Conservation (phyloP, 2,113 vertebrate genomes). For the Salvator merianae region DNA sequence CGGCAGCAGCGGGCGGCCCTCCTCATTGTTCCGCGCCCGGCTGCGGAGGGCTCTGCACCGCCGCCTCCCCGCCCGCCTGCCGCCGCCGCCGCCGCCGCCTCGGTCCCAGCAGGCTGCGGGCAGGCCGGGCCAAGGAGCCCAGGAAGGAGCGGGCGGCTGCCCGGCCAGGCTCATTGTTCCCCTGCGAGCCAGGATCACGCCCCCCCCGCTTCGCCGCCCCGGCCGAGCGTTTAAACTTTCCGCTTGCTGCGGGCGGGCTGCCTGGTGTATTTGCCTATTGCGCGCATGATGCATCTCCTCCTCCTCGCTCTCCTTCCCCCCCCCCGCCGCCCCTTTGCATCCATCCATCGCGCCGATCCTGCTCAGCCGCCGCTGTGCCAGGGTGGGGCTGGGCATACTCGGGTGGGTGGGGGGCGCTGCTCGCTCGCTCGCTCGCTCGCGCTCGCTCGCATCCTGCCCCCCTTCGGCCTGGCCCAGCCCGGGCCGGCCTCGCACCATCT, state of each 20-base stretch:
- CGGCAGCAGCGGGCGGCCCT: neutral
- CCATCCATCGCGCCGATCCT: neutral
- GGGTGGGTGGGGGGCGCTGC: neutral
- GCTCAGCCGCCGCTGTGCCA: slow-evolving; percentile 3
- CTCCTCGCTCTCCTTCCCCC: slow-evolving; percentile 26
- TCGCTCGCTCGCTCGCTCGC: neutral
- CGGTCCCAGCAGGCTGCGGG: slow-evolving; percentile 57
- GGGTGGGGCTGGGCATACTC: slow-evolving; percentile 13
- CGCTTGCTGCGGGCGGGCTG: neutral
- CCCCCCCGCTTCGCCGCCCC: too few species aligned
- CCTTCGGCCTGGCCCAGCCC: neutral
- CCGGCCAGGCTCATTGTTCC: slow-evolving; percentile 64
- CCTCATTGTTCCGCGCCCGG: slow-evolving; percentile 29
- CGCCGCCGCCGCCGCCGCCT: slow-evolving; percentile 42
- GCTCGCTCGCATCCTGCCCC: neutral
- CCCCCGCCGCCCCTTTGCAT: neutral
- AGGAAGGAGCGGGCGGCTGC: slow-evolving; percentile 59
- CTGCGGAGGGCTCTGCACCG: slow-evolving; percentile 42
- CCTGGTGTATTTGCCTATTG: neutral
- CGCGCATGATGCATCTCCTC: too few species aligned
- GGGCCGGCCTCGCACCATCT: slow-evolving; percentile 19
- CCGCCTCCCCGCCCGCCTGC: slow-evolving; percentile 14
- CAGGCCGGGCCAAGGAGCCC: too few species aligned
- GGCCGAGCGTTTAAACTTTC: neutral
- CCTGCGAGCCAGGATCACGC: neutral